Base-by-base conservation (phyloP, 2,888 invertebrate genomes). In the Drepanosiphum platanoidis region DNA sequence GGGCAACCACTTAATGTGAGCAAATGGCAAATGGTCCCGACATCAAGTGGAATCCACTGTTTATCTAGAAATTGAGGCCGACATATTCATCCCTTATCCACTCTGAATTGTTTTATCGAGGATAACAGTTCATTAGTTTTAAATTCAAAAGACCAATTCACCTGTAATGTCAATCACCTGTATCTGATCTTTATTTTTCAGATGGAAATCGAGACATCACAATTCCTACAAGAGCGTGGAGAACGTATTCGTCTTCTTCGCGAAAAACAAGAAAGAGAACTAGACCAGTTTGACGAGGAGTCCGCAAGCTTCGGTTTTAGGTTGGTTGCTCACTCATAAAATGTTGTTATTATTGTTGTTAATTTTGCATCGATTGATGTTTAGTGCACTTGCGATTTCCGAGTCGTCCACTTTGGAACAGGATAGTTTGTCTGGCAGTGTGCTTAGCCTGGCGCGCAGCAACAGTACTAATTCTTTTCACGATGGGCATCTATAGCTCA, bases 241-340 rank as follows among this genome's bases (percentile, higher is more conserved):
- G 97, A 97, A 90, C 92, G 97, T 89, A 95, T 97, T 90, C 93
- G 96, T 88, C 92, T 95, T 89, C 92, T 98, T 89, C 95, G 96
- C 90, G 97, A 97, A 89, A 92, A 95, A 87, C 98, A 98, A 90
- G 94, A 95, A 90, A 93, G 94, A 87, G 97, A 98, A 89, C 92
- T 97, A 89, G 95, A 96, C 89, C 94, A 95, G 89, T 99, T 98
- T 91, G 98, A 99, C 91, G 94, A 95, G 89, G 98, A 98, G 92
- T 97, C 97, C 89, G 94, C 95, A 87, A 92, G 95, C 88, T 93
- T 97, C 91, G 99, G 99, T 89, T 97, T 98, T 91, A 96, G 96
- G 96, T 96, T 91, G 89, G 88, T 87, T 68, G 58, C 8, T 36
- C 34, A 42, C 52, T 36, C n/a, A n/a, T 52, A 15, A 9, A 32